phyloP scores from a whole-genome alignment of 2,113 vertebrate species.

The Ceyx margarethae region DNA sequence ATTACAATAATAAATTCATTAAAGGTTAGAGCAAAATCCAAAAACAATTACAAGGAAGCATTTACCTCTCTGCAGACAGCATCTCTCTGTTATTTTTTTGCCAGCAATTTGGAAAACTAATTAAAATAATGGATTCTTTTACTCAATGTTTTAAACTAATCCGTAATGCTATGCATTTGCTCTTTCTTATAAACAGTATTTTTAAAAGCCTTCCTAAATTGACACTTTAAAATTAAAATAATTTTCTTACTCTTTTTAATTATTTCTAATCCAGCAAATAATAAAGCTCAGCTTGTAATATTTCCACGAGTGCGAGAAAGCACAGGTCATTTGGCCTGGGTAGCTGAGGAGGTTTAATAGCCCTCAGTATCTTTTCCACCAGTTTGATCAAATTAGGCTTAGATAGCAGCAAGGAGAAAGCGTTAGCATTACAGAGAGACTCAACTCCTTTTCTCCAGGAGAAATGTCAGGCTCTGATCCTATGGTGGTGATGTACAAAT shows the following conservation, averaged over 20 bases:
- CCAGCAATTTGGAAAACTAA: slow-evolving; percentile 41
- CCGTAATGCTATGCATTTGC: slow-evolving; percentile 26
- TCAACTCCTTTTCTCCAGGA: not conserved
- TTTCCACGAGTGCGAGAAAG: not conserved
- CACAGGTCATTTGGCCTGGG: not conserved
- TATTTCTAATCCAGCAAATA: slow-evolving; percentile 19
- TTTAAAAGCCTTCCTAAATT: slow-evolving; percentile 41
- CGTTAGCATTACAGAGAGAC: not conserved
- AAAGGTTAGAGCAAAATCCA: slow-evolving; percentile 31
- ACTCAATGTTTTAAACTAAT: slow-evolving; percentile 40
- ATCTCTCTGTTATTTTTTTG: slow-evolving; percentile 36
- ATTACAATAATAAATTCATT: slow-evolving; percentile 40
- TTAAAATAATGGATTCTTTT: slow-evolving; percentile 61
- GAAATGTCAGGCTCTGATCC: not conserved
- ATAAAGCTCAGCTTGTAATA: not conserved
- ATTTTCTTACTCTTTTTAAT: not conserved
- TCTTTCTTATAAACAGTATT: not conserved
- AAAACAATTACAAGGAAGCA: slow-evolving; percentile 37
- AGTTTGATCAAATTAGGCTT: not conserved
- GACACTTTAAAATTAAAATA: slow-evolving; percentile 17
- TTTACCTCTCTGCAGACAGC: slow-evolving; percentile 37
- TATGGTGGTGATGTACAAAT: not conserved
- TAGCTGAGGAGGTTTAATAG: not conserved
- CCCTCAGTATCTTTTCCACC: not conserved
- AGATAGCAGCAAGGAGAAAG: not conserved